These are phyloP conservation scores for Caenorhabditis macrosperma DNA, from an alignment of 2,888 invertebrate genomes.

Conservation along the genomic window DNA sequence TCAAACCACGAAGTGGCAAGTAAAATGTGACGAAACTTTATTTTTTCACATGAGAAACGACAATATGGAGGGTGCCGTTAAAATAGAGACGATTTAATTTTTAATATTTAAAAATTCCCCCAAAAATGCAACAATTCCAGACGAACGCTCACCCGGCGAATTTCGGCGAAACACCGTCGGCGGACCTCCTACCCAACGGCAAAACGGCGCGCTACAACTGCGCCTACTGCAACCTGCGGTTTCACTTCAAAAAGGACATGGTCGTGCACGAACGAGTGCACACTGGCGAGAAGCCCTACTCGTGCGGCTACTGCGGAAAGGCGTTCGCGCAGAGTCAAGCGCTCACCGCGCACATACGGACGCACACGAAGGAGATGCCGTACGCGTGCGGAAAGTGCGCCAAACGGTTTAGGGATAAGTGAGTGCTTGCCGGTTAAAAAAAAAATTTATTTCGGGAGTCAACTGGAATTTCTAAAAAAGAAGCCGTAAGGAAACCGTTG, in stretches of 20 bases:
- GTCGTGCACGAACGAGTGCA: conserved; percentile 71
- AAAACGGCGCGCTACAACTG: conserved; percentile 65
- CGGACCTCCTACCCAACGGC: conserved; percentile 40
- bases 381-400: conserved; percentile 63
- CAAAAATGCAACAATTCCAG: background rate
- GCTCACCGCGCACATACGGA: conserved; percentile 63
- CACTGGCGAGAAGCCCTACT: conserved; percentile 74
- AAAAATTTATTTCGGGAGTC: too few species aligned
- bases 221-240: conserved; percentile 65
- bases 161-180: background rate
- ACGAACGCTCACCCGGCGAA: conserved; percentile 1
- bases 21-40: too few species aligned
- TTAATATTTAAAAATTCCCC: background rate
- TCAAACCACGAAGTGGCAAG: too few species aligned
- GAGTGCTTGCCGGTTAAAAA: conserved; percentile 7
- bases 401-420: conserved; percentile 68
- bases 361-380: conserved; percentile 71
- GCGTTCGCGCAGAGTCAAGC: conserved; percentile 72
- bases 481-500: too few species aligned
- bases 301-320: conserved; percentile 71
- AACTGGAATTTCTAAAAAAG: too few species aligned
- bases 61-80: too few species aligned
- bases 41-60: too few species aligned
- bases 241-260: conserved; percentile 71
- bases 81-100: background rate